These are phyloP conservation scores for Caenorhabditis sp. DNA, from an alignment of 2,888 invertebrate species.

Conservation along the genomic window DNA sequence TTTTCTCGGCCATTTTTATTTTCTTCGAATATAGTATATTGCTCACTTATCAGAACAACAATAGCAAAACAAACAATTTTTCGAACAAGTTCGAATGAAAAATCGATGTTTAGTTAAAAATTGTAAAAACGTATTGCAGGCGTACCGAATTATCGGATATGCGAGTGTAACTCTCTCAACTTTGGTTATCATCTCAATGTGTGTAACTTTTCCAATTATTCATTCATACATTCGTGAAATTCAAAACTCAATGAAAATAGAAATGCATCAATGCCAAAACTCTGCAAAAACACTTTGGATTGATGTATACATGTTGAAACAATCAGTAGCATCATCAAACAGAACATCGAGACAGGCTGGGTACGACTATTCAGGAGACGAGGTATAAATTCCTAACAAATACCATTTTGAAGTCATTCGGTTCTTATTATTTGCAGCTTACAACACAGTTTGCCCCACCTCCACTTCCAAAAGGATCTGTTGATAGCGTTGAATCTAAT, in stretches of 20 bases:
- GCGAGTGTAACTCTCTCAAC: slow-evolving; percentile 39
- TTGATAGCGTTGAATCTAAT: neutral
- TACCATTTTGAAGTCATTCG: neutral
- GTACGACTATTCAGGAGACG: slow-evolving; percentile 28
- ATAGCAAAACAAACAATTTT: neutral
- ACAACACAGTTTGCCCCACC: slow-evolving; percentile 37
- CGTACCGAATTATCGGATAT: slow-evolving; percentile 47
- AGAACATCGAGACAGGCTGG: slow-evolving; percentile 39
- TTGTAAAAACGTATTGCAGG: slow-evolving; percentile 16
- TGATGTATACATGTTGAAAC: slow-evolving; percentile 29
- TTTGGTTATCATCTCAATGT: slow-evolving; percentile 37
- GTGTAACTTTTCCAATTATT: slow-evolving; percentile 46
- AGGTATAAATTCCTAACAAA: neutral
- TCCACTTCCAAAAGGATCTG: slow-evolving; percentile 8
- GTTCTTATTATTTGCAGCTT: neutral
- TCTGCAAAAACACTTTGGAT: slow-evolving; percentile 31
- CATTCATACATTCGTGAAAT: slow-evolving; percentile 37
- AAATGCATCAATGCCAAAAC: slow-evolving; percentile 46
- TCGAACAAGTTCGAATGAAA: neutral
- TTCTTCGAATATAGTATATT: too few relatives aligned
- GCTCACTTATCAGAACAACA: too few relatives aligned
- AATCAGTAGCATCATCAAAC: slow-evolving; percentile 23
- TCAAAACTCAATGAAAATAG: slow-evolving; percentile 36
- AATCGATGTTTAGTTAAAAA: neutral
- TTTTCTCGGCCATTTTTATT: too few relatives aligned